Percentiles rank a stretch among this genome's conserved stretches.
phyloP scores from a whole-genome alignment of 2,888 invertebrate species.

The Caenorhabditis angaria region DNA sequence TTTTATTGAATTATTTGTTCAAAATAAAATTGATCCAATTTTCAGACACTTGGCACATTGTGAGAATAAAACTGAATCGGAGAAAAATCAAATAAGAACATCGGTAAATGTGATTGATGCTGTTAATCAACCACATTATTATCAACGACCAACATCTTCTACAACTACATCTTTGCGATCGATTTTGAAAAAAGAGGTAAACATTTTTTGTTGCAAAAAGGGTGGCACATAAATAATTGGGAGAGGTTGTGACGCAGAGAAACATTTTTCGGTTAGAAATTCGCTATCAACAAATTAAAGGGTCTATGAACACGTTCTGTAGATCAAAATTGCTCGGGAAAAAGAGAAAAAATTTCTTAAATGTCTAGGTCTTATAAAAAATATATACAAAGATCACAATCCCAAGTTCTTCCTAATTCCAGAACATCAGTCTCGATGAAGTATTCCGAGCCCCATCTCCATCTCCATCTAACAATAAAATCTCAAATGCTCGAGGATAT shows the following conservation, averaged over 20 bases:
- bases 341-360: no score
- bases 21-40: neutral
- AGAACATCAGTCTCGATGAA: slow-evolving; percentile 29
- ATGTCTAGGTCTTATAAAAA: no score
- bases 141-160: slow-evolving; percentile 18
- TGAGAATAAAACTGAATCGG: slow-evolving; percentile 10
- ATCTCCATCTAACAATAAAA: neutral
- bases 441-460: slow-evolving; percentile 11
- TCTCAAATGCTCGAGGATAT: slow-evolving; percentile 12
- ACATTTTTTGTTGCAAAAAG: neutral
- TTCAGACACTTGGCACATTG: slow-evolving; percentile 38
- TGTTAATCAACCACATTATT: slow-evolving; percentile 22
- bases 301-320: no score
- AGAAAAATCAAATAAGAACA: slow-evolving; percentile 26
- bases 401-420: slow-evolving; percentile 4
- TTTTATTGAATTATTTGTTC: neutral
- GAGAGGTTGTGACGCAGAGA: neutral
- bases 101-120: slow-evolving; percentile 23
- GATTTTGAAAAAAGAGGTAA: slow-evolving; percentile 1
- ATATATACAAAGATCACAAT: neutral
- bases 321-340: no score
- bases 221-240: neutral
- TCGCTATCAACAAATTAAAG: no score
- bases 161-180: neutral
- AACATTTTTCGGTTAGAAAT: no score